These are phyloP conservation scores for Phaethon lepturus DNA, from an alignment of 2,113 vertebrate genomes.

Conservation along the genomic window DNA sequence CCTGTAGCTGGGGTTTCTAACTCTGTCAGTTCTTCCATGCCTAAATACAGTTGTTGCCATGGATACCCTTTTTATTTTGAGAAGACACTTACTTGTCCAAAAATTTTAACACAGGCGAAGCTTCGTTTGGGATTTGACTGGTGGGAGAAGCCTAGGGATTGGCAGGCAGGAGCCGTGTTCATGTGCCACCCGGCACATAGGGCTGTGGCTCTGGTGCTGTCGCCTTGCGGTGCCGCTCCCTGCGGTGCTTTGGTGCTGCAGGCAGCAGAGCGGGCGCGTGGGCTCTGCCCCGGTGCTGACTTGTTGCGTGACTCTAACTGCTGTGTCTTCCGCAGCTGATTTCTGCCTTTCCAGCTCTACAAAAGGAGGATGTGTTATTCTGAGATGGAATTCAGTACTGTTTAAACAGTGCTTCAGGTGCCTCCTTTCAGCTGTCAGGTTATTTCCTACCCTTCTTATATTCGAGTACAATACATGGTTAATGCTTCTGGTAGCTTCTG, in stretches of 20 bases:
- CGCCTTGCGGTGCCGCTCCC: neutral
- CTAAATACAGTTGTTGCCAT: conserved; percentile 55
- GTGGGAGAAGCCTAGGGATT: neutral
- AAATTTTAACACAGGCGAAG: neutral
- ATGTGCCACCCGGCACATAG: rapidly evolving
- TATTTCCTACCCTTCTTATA: neutral
- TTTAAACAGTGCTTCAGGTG: neutral
- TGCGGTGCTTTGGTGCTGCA: neutral
- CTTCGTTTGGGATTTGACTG: neutral
- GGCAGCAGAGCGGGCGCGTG: rapidly evolving
- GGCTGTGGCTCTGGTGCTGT: rapidly evolving
- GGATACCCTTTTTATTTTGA: conserved; percentile 48
- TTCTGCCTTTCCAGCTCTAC: neutral
- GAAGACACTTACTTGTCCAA: conserved; percentile 37
- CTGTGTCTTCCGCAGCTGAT: rapidly evolving
- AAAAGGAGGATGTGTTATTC: neutral
- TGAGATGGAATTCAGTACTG: neutral
- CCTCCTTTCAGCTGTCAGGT: neutral
- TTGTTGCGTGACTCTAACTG: neutral
- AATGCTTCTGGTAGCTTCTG: neutral
- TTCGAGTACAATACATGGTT: neutral
- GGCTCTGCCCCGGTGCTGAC: neutral
- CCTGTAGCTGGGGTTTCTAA: conserved; percentile 18
- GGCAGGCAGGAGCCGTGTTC: neutral
- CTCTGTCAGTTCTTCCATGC: neutral